Percentiles rank a stretch among this genome's conserved stretches.
Evolutionary conservation across 2,888 invertebrate genomes (phyloP).

Genomic region (Tetranychus piercei): DNA sequence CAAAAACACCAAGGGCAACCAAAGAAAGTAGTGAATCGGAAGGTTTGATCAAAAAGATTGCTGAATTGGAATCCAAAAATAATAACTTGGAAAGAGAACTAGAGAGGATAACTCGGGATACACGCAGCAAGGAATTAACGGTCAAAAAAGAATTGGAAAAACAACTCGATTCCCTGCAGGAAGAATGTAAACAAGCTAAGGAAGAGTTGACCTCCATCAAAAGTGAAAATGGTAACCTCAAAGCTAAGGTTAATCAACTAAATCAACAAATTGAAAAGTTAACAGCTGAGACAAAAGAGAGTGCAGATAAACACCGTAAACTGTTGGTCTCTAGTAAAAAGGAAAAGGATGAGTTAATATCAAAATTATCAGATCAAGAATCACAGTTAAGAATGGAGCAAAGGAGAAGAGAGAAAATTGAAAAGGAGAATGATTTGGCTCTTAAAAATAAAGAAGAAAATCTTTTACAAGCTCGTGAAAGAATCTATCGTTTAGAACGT

Average conservation of each 20-base stretch:
- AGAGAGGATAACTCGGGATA: conserved; percentile 21
- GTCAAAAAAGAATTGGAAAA: background rate
- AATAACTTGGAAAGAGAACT: conserved; percentile 30
- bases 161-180: background rate
- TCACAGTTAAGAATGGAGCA: conserved; percentile 38
- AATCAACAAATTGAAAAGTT: conserved; percentile 21
- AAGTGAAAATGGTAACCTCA: background rate
- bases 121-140: conserved; percentile 15
- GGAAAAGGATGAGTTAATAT: conserved; percentile 46
- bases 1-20: background rate
- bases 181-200: background rate
- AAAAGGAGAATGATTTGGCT: conserved; percentile 48
- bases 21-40: background rate
- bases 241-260: conserved; percentile 24
- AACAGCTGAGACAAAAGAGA: conserved; percentile 41
- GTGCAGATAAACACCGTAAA: conserved; percentile 37
- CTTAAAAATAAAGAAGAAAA: conserved; percentile 29
- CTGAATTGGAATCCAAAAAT: conserved; percentile 20
- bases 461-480: conserved; percentile 27
- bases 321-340: conserved; percentile 30
- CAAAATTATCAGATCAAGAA: conserved; percentile 36
- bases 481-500: conserved; percentile 26
- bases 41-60: background rate
- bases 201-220: background rate
- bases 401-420: conserved; percentile 48